A percentile compares a stretch with the other conserved stretches of the same genome.
These are phyloP conservation scores for Panthera tigris DNA, from an alignment of 2,113 vertebrate species.

Conservation along the genomic window DNA sequence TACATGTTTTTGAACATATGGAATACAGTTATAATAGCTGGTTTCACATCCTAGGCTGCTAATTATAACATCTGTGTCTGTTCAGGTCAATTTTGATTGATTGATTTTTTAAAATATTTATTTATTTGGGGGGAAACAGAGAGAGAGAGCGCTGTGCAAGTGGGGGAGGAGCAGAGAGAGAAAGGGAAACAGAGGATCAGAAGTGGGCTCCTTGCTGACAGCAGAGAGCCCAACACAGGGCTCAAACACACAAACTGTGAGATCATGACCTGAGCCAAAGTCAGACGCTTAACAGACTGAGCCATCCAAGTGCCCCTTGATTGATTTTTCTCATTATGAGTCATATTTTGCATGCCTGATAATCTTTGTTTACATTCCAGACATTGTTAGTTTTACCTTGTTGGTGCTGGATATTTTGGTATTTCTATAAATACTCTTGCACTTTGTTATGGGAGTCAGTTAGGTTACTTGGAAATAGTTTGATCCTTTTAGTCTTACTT, in stretches of 20 bases:
- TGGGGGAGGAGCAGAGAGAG: too few species aligned
- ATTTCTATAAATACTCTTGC: constrained; percentile 48
- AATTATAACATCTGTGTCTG: not conserved
- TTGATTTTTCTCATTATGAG: not conserved
- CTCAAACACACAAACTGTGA: too few species aligned
- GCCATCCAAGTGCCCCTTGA: not conserved
- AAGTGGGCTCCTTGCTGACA: too few species aligned
- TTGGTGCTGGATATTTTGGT: constrained; percentile 27
- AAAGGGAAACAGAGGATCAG: too few species aligned
- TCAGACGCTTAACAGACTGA: too few species aligned
- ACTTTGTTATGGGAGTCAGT: not conserved
- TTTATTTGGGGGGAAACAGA: too few species aligned
- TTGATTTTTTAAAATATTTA: not conserved
- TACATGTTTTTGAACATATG: not conserved
- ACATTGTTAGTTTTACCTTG: not conserved
- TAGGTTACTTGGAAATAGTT: not conserved
- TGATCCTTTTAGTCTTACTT: constrained; percentile 5
- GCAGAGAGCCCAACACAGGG: too few species aligned
- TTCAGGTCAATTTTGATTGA: not conserved
- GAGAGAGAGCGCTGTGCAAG: too few species aligned
- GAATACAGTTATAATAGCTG: not conserved
- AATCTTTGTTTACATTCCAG: not conserved
- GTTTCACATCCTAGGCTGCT: not conserved
- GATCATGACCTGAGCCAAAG: too few species aligned
- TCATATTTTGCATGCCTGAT: not conserved